Evolutionary conservation across 1,140 invertebrate genomes (phyloP).

Genomic region (Drosophila subobscura): DNA sequence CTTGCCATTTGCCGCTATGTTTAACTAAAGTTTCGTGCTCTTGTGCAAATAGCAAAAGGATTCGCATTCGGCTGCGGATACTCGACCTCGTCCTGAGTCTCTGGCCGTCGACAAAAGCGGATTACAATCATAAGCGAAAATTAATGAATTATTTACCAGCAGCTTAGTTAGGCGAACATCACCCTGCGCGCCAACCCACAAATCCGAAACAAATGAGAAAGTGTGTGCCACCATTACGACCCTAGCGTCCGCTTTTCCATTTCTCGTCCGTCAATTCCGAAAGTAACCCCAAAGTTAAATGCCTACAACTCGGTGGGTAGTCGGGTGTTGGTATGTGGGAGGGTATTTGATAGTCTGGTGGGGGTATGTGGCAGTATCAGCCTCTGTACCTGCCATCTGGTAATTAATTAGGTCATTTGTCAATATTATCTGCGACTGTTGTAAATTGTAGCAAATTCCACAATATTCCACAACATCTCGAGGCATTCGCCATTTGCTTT

Average conservation of each 20-base stretch:
- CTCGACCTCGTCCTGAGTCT: conserved; percentile 34
- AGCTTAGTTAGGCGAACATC: conserved; percentile 55
- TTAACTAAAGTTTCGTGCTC: conserved; percentile 72
- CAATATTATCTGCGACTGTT: conserved; percentile 61
- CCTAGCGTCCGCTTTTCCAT: not conserved
- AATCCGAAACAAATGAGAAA: conserved; percentile 6
- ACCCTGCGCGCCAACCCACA: not conserved
- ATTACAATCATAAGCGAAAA: conserved; percentile 75
- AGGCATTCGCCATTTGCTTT: conserved; percentile 17
- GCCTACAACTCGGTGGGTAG: conserved; percentile 16
- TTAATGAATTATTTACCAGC: conserved; percentile 69
- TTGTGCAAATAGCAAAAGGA: conserved; percentile 70
- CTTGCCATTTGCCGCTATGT: conserved; percentile 60
- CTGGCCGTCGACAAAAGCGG: conserved; percentile 49
- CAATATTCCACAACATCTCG: conserved; percentile 12
- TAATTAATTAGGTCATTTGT: conserved; percentile 70
- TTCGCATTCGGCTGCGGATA: conserved; percentile 30
- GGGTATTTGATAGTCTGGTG: not conserved
- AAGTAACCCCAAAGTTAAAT: conserved; percentile 56
- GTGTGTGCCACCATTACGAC: conserved; percentile 1
- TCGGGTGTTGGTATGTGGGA: not conserved
- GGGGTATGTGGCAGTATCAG: not conserved
- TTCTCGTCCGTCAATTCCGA: conserved; percentile 42
- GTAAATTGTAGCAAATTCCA: conserved; percentile 43
- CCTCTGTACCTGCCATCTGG: conserved; percentile 48